Evolutionary conservation across 2,113 vertebrate genomes (phyloP), one percentile per base, ranked within the genome.

Genomic region (Cercopithecus mona): DNA sequence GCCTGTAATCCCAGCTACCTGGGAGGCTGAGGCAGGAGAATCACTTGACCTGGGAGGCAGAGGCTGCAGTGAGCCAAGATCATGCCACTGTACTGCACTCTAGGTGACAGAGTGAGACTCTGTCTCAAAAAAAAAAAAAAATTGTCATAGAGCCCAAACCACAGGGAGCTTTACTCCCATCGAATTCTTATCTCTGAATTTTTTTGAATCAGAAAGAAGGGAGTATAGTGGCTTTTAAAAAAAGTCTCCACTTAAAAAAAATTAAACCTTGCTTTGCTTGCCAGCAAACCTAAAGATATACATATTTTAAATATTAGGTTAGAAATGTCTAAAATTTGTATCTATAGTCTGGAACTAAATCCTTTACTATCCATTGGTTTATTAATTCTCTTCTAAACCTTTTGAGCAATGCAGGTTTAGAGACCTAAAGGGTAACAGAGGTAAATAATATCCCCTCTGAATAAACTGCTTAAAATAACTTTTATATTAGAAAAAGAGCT

Each of bases 401-500:
- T 73, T 75, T 88, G 23, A 88, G 72, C 40, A 92, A 70, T 52
- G 12, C 20, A 95, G 30, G 48, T 80, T 93, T 88, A 94, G 79
- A 66, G 17, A 86, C 68, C 82, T 50, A 80, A 76, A 43, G 40
- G 6, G 80, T 64, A 87, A 88, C 6, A 73, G 32, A 85, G 9
- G 11, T 59, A 75, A 86, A 80, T n/a, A 84, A 72, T 9, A 81
- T 55, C 20, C 22, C 73, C 90, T 64, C 66, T 70, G 79, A 92
- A 90, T 50, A 64, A 88, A 90, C 48, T 89, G 25, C 18, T 75
- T 94, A 61, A 94, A 88, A 76, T 27, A 83, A 96, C 30, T 86
- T 95, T 76, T 75, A 79, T 38, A 75, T 61, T 88, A 96, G 78
- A 97, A 94, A 95, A 95, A 92, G 0, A 79, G 32, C 64, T 72